Evolutionary conservation across 1,140 invertebrate genomes (phyloP).

Genomic region (Eupeodes corollae): DNA sequence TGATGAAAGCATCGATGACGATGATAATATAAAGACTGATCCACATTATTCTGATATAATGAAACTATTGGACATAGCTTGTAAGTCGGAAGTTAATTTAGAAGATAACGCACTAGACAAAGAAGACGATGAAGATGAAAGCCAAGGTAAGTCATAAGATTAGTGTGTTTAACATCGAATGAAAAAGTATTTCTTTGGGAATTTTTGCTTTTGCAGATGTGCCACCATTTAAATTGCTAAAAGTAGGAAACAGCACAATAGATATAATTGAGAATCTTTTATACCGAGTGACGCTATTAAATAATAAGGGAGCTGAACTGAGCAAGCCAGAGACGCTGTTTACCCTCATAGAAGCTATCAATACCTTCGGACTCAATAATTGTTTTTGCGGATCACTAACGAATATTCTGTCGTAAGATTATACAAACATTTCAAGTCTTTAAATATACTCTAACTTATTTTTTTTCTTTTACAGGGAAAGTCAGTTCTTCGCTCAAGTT

Average conservation of each 20-base stretch:
- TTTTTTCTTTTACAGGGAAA: constrained; percentile 17
- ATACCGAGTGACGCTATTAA: constrained; percentile 28
- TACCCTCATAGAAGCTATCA: constrained; percentile 26
- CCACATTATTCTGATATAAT: constrained; percentile 26
- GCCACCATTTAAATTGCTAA: constrained; percentile 14
- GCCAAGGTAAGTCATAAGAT: constrained; percentile 15
- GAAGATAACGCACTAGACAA: constrained; percentile 30
- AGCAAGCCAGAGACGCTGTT: constrained; percentile 30
- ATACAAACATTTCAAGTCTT: too few species aligned
- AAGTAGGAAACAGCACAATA: constrained; percentile 22
- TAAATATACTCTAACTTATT: not conserved
- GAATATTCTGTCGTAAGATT: constrained; percentile 33
- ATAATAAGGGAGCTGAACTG: constrained; percentile 26
- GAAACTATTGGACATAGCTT: constrained; percentile 24
- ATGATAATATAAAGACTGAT: constrained; percentile 11
- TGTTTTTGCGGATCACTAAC: constrained; percentile 29
- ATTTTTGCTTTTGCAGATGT: constrained; percentile 15
- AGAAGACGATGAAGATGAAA: constrained; percentile 27
- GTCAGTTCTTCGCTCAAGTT: constrained; percentile 34
- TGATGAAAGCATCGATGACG: constrained; percentile 26
- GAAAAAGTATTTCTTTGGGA: not conserved
- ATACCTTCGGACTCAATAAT: constrained; percentile 29
- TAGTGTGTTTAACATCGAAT: not conserved
- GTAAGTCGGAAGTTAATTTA: constrained; percentile 15
- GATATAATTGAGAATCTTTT: constrained; percentile 32